Conservation (phyloP, 2,797 vertebrate species). For the Poeciliopsis gracilis region DNA sequence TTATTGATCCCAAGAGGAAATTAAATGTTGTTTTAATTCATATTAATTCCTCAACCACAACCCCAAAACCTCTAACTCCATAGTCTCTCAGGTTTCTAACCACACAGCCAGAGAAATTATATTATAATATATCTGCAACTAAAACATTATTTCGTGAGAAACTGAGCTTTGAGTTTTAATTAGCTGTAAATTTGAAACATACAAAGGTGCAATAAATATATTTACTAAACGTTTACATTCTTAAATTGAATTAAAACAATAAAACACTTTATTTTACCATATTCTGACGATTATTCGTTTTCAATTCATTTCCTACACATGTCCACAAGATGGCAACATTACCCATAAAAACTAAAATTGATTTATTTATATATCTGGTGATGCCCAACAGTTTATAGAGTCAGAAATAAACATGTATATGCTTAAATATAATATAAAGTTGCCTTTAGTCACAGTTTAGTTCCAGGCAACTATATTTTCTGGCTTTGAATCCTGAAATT, state of each 20-base stretch:
- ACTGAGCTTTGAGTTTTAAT: not conserved
- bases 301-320: not conserved
- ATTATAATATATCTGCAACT: not conserved
- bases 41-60: not conserved
- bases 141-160: not conserved
- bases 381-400: not conserved
- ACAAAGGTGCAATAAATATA: not conserved
- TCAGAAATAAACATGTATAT: not conserved
- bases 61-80: not conserved
- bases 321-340: constrained; percentile 62
- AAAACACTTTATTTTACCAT: not conserved
- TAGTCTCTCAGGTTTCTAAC: too few relatives aligned
- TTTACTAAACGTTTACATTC: not conserved
- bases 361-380: not conserved
- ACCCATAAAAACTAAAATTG: constrained; percentile 10
- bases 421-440: not conserved
- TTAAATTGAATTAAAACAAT: not conserved
- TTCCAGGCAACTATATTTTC: not conserved
- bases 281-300: not conserved
- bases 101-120: not conserved
- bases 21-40: too few relatives aligned
- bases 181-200: not conserved
- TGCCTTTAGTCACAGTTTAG: not conserved
- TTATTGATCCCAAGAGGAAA: too few relatives aligned
- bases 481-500: not conserved